Evolutionary conservation across 1,140 invertebrate species (phyloP).

Genomic region (Pogonomyrmex californicus): DNA sequence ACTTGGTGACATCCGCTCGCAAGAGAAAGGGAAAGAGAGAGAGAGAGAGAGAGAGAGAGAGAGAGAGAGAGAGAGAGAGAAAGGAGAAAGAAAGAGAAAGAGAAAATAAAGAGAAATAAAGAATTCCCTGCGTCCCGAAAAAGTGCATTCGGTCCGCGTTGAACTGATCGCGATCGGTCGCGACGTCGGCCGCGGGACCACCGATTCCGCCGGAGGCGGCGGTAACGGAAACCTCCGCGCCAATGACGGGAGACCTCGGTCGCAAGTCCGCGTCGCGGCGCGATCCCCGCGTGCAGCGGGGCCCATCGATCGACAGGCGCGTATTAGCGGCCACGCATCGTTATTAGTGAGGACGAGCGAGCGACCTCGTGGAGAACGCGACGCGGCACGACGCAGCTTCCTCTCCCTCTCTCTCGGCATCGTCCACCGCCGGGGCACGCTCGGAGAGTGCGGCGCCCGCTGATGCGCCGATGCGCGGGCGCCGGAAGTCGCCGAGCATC

Average conservation of each 20-base stretch:
- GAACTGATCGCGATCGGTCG: background rate
- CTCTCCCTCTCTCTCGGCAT: conserved; percentile 28
- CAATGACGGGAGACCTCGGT: conserved; percentile 2
- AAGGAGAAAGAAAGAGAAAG: too few species aligned
- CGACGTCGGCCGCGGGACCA: background rate
- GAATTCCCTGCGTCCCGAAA: background rate
- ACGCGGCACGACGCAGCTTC: conserved; percentile 42
- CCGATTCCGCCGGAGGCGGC: background rate
- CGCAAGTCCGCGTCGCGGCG: background rate
- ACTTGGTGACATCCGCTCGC: conserved; percentile 63
- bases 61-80: background rate
- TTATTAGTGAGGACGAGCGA: conserved; percentile 15
- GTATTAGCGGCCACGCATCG: conserved; percentile 8
- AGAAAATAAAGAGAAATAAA: conserved; percentile 29
- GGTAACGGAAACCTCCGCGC: background rate
- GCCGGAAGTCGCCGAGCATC: conserved; percentile 85
- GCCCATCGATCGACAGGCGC: conserved; percentile 33
- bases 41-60: background rate
- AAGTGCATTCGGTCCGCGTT: background rate
- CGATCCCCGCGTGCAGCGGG: conserved; percentile 1
- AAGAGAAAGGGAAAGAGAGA: background rate
- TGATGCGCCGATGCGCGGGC: conserved; percentile 86
- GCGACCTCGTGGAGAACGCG: conserved; percentile 48
- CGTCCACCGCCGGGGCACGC: conserved; percentile 60
- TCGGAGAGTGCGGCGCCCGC: conserved; percentile 78